These are phyloP conservation scores for Borostomias antarcticus DNA, from an alignment of 2,797 vertebrate species.

Conservation along the genomic window DNA sequence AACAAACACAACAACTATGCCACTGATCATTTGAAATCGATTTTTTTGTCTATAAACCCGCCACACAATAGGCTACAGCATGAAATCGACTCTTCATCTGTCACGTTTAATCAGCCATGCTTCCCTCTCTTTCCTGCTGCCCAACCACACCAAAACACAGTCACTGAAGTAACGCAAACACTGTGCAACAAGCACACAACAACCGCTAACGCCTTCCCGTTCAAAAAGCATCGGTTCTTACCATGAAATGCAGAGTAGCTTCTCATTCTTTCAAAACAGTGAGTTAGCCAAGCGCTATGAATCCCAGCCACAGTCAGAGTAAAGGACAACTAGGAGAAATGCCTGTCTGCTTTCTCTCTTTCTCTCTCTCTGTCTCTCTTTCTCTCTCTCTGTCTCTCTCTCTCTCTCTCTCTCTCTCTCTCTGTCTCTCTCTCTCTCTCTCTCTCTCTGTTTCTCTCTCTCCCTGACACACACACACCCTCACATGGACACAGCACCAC, in stretches of 20 bases:
- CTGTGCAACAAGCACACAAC: constrained; percentile 6
- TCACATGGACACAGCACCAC: constrained; percentile 9
- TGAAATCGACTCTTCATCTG: neutral
- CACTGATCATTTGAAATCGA: neutral
- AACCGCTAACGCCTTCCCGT: neutral
- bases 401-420: neutral
- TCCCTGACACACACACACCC: constrained; percentile 27
- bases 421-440: constrained; percentile 14
- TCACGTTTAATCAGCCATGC: neutral
- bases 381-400: no score
- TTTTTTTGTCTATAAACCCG: no score
- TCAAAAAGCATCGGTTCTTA: constrained; percentile 40
- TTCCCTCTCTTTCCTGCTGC: neutral
- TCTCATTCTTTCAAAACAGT: neutral
- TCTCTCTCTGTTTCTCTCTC: neutral
- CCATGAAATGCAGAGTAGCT: constrained; percentile 44
- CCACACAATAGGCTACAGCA: neutral
- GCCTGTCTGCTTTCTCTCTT: neutral
- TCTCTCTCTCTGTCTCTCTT: constrained; percentile 14
- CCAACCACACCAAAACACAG: constrained; percentile 26
- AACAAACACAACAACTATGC: neutral
- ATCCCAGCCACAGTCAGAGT: neutral
- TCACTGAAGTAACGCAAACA: constrained; percentile 9
- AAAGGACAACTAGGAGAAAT: constrained; percentile 1
- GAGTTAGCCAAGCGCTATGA: neutral